phyloP scores from a whole-genome alignment of 1,140 invertebrate species.

The Holcopasites calliopsidis region DNA sequence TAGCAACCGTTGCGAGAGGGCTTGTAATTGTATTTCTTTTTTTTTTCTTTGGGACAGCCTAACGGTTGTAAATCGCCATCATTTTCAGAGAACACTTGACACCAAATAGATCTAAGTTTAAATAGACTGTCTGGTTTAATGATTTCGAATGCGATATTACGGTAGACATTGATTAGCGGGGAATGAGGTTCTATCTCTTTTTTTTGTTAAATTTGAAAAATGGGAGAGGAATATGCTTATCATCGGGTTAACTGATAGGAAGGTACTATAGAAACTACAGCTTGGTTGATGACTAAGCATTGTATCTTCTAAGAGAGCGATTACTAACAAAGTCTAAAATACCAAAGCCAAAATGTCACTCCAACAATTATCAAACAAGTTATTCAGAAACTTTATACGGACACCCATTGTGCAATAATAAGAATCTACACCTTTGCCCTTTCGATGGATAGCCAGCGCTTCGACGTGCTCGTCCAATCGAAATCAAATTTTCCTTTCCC shows the following conservation, averaged over 20 bases:
- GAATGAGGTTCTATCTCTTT: no score
- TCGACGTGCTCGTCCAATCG: no score
- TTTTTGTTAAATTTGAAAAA: no score
- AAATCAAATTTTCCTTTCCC: constrained; percentile 2
- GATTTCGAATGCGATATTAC: background rate
- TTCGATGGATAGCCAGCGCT: background rate
- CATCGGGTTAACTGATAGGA: no score
- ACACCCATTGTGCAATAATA: background rate
- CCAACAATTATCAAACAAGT: background rate
- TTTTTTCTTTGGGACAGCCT: background rate
- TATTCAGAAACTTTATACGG: background rate
- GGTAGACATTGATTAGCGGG: no score
- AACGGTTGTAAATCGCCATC: background rate
- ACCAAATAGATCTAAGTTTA: background rate
- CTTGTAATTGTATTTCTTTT: background rate
- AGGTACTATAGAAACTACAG: no score
- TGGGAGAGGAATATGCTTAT: no score
- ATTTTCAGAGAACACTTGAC: background rate
- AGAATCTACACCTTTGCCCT: background rate
- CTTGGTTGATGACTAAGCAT: no score
- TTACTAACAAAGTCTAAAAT: background rate
- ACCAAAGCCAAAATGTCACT: background rate
- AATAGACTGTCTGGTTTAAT: background rate
- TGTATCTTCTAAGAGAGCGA: background rate
- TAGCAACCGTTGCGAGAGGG: background rate